Evolutionary conservation across 2,888 invertebrate species (phyloP), one percentile per base, ranked within the genome.

Genomic region (Leucania comma): DNA sequence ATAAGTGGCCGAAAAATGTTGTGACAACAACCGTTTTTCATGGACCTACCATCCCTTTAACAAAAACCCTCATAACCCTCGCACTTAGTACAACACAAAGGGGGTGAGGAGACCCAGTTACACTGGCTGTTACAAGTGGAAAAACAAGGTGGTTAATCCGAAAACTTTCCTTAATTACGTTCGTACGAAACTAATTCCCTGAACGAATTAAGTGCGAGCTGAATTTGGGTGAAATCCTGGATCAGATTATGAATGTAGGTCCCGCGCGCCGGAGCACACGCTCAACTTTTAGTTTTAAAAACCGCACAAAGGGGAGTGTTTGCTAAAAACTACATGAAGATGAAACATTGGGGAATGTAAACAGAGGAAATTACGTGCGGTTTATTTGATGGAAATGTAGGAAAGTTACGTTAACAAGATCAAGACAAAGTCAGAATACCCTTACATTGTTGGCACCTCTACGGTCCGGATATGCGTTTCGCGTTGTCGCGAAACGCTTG

Each of bases 151-250:
- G 87, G 90, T 92, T 95, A 95, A 95, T 95, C 93, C 91, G 90
- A 93, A 95, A 95, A 95, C 90, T 95, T 95, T 93, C 90, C 91
- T 91, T 95, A 95, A 95, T 95, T 95, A 94, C 91, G 90, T 92
- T 91, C 91, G 91, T 91, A 91, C 89, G 88, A 89, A 94, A 93
- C 92, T 94, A 94, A 92, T 92, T 95, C 95, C 95, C 95, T 86
- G 88, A 93, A 91, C 93, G 93, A 93, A 95, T 94, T 94, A 94
- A 91, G 92, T 89, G 89, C 80, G 83, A 90, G 85, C 89, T 89
- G 89, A 91, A 92, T 93, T 91, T 92, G 90, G 92, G 89, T 89
- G 91, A 91, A 92, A 92, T 91, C 91, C 88, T 85, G 87, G 86
- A 88, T 86, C 90, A 87, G 92, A 91, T 92, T 93, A 92, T 91